Percentiles rank a stretch among this genome's conserved stretches.
These are phyloP conservation scores for Saccostrea echinata DNA, from an alignment of 1,140 invertebrate species.

Conservation along the genomic window DNA sequence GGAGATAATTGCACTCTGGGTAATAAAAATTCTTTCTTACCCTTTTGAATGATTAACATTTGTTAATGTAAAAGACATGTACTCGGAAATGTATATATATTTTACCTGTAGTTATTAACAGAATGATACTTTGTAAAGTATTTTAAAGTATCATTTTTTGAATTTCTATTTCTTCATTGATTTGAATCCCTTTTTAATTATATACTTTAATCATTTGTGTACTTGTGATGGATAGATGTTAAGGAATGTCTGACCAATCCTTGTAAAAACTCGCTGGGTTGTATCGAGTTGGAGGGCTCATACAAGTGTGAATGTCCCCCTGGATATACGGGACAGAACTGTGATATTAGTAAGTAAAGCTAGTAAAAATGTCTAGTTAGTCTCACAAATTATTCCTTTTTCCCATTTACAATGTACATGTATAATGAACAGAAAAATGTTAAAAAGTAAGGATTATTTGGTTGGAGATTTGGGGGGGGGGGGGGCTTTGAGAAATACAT, in stretches of 20 bases:
- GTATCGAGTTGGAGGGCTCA: constrained; percentile 54
- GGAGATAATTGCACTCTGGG: constrained; percentile 96
- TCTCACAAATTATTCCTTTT: too few species aligned
- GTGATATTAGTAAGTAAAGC: constrained; percentile 56
- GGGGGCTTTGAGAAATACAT: too few species aligned
- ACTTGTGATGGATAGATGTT: not conserved
- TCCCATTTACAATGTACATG: too few species aligned
- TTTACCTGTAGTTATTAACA: too few species aligned
- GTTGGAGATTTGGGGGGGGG: too few species aligned
- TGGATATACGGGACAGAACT: constrained; percentile 81
- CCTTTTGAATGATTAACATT: not conserved
- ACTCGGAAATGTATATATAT: too few species aligned
- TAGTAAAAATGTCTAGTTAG: not conserved
- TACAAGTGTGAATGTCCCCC: constrained; percentile 78
- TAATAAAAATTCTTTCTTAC: constrained; percentile 34
- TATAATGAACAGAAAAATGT: too few species aligned
- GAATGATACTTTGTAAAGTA: too few species aligned
- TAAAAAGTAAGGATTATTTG: too few species aligned
- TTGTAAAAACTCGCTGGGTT: constrained; percentile 85
- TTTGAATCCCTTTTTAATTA: too few species aligned
- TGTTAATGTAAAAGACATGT: not conserved
- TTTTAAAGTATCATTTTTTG: too few species aligned
- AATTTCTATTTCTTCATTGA: too few species aligned
- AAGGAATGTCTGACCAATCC: constrained; percentile 88
- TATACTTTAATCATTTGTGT: not conserved